These are phyloP conservation scores for Ataeniobius toweri DNA, from an alignment of 2,797 vertebrate genomes.

Conservation along the genomic window DNA sequence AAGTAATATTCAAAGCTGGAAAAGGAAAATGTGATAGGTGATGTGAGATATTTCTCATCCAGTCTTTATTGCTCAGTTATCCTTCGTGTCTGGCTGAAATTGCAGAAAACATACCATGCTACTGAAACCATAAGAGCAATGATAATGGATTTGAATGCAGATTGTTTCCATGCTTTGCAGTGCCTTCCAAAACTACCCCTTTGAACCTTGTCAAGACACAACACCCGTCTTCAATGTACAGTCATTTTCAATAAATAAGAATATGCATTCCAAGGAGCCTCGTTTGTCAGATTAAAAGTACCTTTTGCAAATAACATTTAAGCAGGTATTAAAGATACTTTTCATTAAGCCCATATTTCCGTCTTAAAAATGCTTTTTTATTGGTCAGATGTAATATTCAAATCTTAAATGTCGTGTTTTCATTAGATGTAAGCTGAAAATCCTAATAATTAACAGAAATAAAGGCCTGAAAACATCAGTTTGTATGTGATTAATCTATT, in stretches of 20 bases:
- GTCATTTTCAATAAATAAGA: background rate
- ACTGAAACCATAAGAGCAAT: background rate
- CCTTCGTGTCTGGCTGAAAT: constrained; percentile 6
- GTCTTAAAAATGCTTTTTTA: background rate
- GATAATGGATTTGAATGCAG: background rate
- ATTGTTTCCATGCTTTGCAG: background rate
- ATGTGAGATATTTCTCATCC: constrained; percentile 7
- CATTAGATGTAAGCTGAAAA: background rate
- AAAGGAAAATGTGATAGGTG: constrained; percentile 9
- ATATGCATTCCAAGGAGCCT: background rate
- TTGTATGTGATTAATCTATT: background rate
- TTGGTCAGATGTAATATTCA: background rate
- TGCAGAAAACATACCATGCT: background rate
- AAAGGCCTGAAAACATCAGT: background rate
- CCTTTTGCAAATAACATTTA: background rate
- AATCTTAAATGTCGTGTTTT: background rate
- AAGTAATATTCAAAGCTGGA: background rate
- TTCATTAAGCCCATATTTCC: background rate
- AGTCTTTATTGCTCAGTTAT: constrained; percentile 4
- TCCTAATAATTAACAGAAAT: background rate
- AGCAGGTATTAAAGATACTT: background rate
- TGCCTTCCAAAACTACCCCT: background rate
- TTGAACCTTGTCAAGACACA: background rate
- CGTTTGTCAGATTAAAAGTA: background rate
- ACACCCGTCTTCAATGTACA: background rate